These are phyloP conservation scores for Lepidochrysops patricia DNA, from an alignment of 2,888 invertebrate species.

Conservation along the genomic window DNA sequence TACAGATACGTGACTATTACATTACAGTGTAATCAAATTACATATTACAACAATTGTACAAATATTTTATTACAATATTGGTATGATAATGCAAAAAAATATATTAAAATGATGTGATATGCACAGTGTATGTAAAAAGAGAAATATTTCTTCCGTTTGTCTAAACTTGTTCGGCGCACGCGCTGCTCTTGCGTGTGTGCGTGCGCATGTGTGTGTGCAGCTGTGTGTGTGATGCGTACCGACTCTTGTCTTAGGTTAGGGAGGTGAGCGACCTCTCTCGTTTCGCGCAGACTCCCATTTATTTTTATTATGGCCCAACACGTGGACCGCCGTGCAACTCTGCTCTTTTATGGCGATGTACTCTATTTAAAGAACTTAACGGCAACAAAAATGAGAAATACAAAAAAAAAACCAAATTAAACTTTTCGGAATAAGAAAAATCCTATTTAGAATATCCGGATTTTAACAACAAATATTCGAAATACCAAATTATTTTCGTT, in stretches of 20 bases:
- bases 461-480: too few species aligned
- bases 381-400: neutral
- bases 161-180: constrained; percentile 70
- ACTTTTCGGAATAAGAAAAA: too few species aligned
- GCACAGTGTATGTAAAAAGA: constrained; percentile 58
- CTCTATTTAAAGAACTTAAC: constrained; percentile 28
- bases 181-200: constrained; percentile 48
- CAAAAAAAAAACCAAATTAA: too few species aligned
- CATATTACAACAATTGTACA: neutral
- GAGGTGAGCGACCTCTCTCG: constrained; percentile 70
- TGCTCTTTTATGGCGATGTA: constrained; percentile 56
- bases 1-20: constrained; percentile 14
- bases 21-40: neutral
- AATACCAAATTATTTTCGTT: too few species aligned
- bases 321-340: constrained; percentile 52
- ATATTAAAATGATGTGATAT: constrained; percentile 25
- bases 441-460: too few species aligned
- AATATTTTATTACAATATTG: neutral
- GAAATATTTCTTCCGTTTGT: constrained; percentile 73
- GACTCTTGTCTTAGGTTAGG: constrained; percentile 74
- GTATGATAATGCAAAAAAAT: neutral
- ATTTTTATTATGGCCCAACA: constrained; percentile 69
- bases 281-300: constrained; percentile 67
- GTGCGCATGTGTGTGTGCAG: constrained; percentile 36
- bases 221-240: constrained; percentile 53